These are phyloP conservation scores for Andricus quercusramuli DNA, from an alignment of 2,888 invertebrate genomes.

Conservation along the genomic window DNA sequence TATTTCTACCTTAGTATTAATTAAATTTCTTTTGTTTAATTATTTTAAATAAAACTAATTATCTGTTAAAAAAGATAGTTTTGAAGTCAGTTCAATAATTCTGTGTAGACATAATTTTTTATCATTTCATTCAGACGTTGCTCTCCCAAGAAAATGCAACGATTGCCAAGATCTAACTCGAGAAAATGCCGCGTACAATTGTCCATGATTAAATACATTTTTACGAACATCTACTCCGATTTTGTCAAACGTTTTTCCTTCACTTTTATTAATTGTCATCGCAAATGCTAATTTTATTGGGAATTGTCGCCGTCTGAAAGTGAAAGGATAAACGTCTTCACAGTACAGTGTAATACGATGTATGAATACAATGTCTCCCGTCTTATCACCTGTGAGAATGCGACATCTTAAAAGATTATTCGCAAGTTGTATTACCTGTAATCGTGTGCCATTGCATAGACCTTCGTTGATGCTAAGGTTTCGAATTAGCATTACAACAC, in stretches of 20 bases:
- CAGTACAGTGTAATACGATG: too few relatives aligned
- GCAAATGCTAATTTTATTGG: too few relatives aligned
- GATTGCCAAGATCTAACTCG: conserved; percentile 49
- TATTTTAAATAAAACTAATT: too few relatives aligned
- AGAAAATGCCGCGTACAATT: conserved; percentile 52
- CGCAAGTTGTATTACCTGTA: conserved; percentile 50
- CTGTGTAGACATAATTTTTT: conserved; percentile 45
- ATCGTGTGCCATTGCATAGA: conserved; percentile 50
- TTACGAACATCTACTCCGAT: too few relatives aligned
- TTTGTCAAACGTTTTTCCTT: too few relatives aligned
- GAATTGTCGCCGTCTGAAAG: too few relatives aligned
- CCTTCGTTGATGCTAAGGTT: conserved; percentile 46
- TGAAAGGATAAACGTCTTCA: too few relatives aligned
- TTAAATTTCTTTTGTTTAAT: too few relatives aligned
- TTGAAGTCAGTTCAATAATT: conserved; percentile 12
- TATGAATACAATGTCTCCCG: not conserved
- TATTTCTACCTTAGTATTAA: too few relatives aligned
- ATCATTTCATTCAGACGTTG: not conserved
- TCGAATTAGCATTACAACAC: conserved; percentile 44
- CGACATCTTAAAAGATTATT: conserved; percentile 52
- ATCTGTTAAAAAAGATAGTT: too few relatives aligned
- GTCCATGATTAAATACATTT: conserved; percentile 53
- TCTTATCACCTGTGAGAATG: conserved; percentile 56
- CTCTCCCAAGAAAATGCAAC: not conserved
- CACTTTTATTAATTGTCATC: too few relatives aligned